Evolutionary conservation across 2,113 vertebrate species (phyloP).

Genomic region (Plestiodon gilberti): DNA sequence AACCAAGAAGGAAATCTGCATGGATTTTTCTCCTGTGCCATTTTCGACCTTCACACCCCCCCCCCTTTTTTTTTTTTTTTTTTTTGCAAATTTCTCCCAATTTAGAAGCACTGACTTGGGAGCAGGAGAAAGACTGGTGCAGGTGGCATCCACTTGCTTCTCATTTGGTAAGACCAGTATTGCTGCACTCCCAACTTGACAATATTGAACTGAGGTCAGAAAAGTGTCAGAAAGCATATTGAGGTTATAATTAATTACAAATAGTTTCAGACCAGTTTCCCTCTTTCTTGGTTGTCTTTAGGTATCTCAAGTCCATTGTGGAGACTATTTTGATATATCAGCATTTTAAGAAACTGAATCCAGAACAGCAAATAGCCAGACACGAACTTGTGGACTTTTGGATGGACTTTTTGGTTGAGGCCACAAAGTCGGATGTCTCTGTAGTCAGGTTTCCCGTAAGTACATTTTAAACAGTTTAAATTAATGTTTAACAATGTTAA

Average conservation of each 20-base stretch:
- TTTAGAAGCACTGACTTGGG: background rate
- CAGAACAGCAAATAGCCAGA: conserved; percentile 84
- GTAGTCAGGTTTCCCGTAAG: conserved; percentile 96
- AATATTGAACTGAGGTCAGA: background rate
- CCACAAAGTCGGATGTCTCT: conserved; percentile 92
- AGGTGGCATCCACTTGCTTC: too few species aligned
- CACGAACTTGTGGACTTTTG: conserved; percentile 97
- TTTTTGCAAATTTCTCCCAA: background rate
- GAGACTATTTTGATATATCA: conserved; percentile 96
- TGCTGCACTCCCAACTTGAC: background rate
- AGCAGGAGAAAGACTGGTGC: background rate
- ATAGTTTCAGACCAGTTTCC: background rate
- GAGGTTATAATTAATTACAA: background rate
- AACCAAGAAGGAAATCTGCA: background rate
- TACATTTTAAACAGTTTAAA: conserved; percentile 9
- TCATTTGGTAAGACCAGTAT: background rate
- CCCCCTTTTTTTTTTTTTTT: background rate
- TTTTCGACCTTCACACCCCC: background rate
- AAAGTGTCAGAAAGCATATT: background rate
- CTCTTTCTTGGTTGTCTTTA: conserved; percentile 63
- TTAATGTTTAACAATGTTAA: background rate
- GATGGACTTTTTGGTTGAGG: conserved; percentile 98
- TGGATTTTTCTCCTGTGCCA: background rate
- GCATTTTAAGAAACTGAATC: conserved; percentile 90
- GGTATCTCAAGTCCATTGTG: conserved; percentile 94